Evolutionary conservation across 2,113 vertebrate genomes (phyloP), one percentile per base, ranked within the genome.

Genomic region (Petrocephalus microphthalmus): DNA sequence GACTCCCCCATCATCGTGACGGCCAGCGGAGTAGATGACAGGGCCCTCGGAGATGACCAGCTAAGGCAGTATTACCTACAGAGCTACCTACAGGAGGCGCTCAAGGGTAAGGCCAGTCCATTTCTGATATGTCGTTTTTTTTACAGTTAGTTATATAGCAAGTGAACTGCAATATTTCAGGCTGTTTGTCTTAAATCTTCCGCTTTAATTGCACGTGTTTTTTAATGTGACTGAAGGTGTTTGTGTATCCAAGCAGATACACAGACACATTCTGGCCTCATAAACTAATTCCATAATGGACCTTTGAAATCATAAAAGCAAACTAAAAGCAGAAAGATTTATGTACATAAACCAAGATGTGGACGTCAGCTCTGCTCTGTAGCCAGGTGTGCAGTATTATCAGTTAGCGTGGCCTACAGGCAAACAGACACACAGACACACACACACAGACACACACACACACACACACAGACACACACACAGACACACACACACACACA

Each of bases 1-100:
- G 82, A 94, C 74, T 85, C 93, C 0, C 67, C 96, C 5, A 91
- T 99, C 81, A 96, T 98, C 7, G 90, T 99, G 92, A 98, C 97
- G 0, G 97, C 96, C 25, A 97, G 93, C 0, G 98, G 98, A 88
- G 92, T 99, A 45, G 97, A 98, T 15, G 98, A 99, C 90, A 96
- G 92, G 25, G 94, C 96, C 52, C 89, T 93, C 49, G 90, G 94
- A 22, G 93, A 97, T 0, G 98, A 99, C 85, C 92, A 91, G 84
- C 93, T 98, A 71, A 94, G 98, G 47, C 96, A 96, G 89, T 95
- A 96, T 88, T 99, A 98, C 91, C 78, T 99, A 83, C 94, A 91
- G 91, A 95, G 93, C 74, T 98, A 99, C 0, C 3, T 97, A 85
- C 96, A 97, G 91, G 98, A 99, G 87, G 94, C 96, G 5, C 94